Percentiles rank a stretch among this genome's conserved stretches.
Evolutionary conservation across 2,113 vertebrate genomes (phyloP).

Genomic region (Falco punctatus): DNA sequence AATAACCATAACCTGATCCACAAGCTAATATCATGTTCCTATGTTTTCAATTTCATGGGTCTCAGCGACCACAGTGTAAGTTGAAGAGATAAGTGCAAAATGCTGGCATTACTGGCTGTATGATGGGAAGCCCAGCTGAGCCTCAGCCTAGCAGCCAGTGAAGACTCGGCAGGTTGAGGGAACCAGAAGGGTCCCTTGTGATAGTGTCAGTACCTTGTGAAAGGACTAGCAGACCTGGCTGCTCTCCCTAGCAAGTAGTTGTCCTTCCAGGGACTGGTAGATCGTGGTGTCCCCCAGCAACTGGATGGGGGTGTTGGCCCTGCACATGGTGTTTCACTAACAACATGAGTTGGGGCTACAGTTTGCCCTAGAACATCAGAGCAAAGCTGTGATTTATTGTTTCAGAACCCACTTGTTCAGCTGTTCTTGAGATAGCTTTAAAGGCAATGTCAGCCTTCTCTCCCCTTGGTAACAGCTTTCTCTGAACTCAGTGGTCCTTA

Average conservation of each 20-base stretch:
- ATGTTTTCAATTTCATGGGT: background rate
- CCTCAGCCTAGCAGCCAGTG: background rate
- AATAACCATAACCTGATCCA: background rate
- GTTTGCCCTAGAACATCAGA: background rate
- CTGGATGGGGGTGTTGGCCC: background rate
- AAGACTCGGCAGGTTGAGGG: background rate
- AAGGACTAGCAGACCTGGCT: fast-evolving
- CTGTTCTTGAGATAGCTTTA: background rate
- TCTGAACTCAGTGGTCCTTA: background rate
- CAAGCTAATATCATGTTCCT: background rate
- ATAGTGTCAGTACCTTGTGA: background rate
- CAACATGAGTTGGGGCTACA: background rate
- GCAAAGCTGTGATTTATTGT: background rate
- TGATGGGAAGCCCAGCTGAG: background rate
- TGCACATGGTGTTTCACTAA: background rate
- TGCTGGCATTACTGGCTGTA: background rate
- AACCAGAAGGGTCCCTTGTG: background rate
- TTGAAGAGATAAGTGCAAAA: background rate
- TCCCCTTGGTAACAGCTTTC: background rate
- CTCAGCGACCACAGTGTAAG: background rate
- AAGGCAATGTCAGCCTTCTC: background rate
- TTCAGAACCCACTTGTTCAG: background rate
- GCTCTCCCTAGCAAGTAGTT: fast-evolving
- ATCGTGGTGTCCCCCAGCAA: background rate
- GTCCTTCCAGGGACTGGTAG: background rate